A percentile compares a stretch with the other conserved stretches of the same genome.
These are phyloP conservation scores for Chaetogeoica ovagalla DNA, from an alignment of 2,888 invertebrate genomes.

Conservation along the genomic window DNA sequence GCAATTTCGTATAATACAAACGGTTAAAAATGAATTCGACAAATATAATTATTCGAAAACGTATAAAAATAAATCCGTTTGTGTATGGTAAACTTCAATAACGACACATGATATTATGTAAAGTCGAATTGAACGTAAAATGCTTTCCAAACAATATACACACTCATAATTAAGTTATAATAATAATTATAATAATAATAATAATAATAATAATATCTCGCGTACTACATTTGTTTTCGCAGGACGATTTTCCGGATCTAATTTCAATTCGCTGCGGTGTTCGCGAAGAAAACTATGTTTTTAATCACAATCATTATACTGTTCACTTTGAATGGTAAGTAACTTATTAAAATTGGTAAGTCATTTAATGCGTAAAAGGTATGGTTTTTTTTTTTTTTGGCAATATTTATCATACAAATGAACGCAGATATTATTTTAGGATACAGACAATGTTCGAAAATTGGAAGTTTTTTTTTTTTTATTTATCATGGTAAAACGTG, in stretches of 20 bases:
- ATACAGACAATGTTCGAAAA: too few relatives aligned
- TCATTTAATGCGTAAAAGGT: neutral
- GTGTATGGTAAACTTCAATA: neutral
- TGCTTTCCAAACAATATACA: neutral
- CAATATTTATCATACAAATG: too few relatives aligned
- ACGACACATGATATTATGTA: neutral
- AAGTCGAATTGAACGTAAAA: neutral
- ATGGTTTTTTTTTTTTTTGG: neutral
- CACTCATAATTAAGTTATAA: neutral
- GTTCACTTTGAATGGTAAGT: conserved; percentile 15
- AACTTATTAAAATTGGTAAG: too few relatives aligned
- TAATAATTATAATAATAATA: too few relatives aligned
- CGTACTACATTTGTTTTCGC: neutral
- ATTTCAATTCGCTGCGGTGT: neutral
- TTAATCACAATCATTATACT: conserved; percentile 14
- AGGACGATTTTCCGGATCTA: conserved; percentile 4
- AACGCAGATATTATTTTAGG: too few relatives aligned
- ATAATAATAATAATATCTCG: too few relatives aligned
- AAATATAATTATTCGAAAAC: too few relatives aligned
- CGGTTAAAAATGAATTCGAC: too few relatives aligned
- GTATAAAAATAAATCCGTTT: too few relatives aligned
- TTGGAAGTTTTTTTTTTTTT: too few relatives aligned
- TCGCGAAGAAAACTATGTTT: neutral
- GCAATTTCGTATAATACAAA: too few relatives aligned
- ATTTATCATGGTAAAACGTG: too few relatives aligned